A percentile compares a stretch with the other conserved stretches of the same genome.
These are phyloP conservation scores for Theristicus caerulescens DNA, from an alignment of 2,113 vertebrate species.

Conservation along the genomic window DNA sequence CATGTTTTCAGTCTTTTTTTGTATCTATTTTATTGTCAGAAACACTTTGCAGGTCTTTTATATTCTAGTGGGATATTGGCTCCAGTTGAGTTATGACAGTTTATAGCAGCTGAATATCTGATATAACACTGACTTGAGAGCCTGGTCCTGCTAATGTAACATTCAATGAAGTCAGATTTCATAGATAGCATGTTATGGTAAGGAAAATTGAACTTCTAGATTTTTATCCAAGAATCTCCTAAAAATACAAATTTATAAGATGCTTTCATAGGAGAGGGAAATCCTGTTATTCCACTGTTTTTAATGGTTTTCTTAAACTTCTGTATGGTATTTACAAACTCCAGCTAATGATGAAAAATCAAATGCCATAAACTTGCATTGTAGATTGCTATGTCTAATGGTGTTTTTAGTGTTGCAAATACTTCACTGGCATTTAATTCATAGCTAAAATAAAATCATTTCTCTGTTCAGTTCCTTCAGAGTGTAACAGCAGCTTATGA, in stretches of 20 bases:
- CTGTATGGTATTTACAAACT: not conserved
- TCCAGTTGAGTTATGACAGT: not conserved
- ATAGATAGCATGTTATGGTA: not conserved
- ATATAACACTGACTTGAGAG: not conserved
- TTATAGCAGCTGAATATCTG: not conserved
- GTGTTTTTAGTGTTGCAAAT: not conserved
- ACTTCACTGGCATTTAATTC: not conserved
- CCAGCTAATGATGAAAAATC: not conserved
- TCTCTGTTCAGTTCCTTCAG: not conserved
- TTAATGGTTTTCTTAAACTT: not conserved
- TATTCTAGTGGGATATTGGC: not conserved
- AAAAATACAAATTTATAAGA: not conserved
- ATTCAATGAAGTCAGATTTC: not conserved
- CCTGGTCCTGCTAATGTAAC: not conserved
- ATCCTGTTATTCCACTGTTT: not conserved
- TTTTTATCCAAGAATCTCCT: not conserved
- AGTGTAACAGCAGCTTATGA: not conserved
- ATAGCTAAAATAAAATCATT: not conserved
- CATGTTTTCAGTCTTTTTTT: not conserved
- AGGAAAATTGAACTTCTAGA: not conserved
- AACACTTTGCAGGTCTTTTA: not conserved
- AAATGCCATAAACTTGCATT: not conserved
- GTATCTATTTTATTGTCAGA: not conserved
- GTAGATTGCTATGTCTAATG: not conserved
- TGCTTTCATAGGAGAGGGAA: not conserved